Evolutionary conservation across 2,888 invertebrate species (phyloP), one percentile per base, ranked within the genome.

Genomic region (Drosophila maculinotata): DNA sequence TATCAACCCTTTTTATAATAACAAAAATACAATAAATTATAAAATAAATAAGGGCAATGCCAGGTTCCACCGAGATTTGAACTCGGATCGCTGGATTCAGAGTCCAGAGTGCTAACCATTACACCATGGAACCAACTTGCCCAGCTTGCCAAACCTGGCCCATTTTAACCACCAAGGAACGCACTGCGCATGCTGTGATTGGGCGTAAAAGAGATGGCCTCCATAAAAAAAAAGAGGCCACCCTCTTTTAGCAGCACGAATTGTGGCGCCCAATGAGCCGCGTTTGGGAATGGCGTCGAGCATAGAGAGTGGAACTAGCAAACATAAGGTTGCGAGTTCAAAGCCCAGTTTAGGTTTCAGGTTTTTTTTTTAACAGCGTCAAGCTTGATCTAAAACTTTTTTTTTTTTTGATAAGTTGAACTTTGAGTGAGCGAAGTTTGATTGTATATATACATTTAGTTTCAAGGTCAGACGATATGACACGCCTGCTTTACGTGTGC

Each of bases 31-130:
- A 9, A 41, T n/a, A 8, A 9, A 6, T 3, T 30, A 1, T 15
- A 35, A 30, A 23, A 44, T 52, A 64, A 59, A 28, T 28, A 15
- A 30, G 26, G 6, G 9, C 26, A 17, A 31, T 51, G 36, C 14
- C 47, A 91, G 91, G 91, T 91, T 90, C 91, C 90, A 91, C 91
- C 91, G 90, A 91, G 91, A 91, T 90, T 91, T 91, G 91, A 91
- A 91, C 91, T 91, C 90, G 90, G 91, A 91, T 91, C 90, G 91
- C 90, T 91, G 91, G 91, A 90, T 90, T 90, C 90, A 90, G 89
- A 90, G 90, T 90, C 90, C 90, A 90, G 89, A 90, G 90, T 90
- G 90, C 90, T 90, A 89, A 89, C 90, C 90, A 89, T 90, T 90
- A 90, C 90, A 90, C 90, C 90, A 90, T 90, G 89, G 90, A 90